phyloP scores from a whole-genome alignment of 2,888 invertebrate species.

The Melieria crassipennis region DNA sequence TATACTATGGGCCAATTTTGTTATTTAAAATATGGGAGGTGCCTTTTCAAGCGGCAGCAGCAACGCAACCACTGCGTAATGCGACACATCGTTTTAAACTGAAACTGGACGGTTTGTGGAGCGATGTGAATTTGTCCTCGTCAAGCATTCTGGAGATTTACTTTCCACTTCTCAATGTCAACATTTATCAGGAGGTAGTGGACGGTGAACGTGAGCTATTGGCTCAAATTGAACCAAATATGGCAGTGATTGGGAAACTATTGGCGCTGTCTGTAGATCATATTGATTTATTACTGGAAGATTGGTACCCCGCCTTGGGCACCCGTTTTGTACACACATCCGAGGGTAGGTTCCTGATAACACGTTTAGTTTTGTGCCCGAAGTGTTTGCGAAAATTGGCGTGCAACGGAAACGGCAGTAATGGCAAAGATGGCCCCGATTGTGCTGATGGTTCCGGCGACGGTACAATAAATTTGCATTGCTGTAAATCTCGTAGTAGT shows the following conservation, averaged over 20 bases:
- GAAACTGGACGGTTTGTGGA: constrained; percentile 88
- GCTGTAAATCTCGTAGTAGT: constrained; percentile 14
- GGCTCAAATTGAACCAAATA: constrained; percentile 74
- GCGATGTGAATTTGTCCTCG: constrained; percentile 79
- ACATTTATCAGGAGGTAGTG: constrained; percentile 70
- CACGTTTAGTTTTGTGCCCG: constrained; percentile 92
- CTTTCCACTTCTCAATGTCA: constrained; percentile 72
- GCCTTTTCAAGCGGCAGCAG: constrained; percentile 67
- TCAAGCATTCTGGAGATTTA: constrained; percentile 88
- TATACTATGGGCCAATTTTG: constrained; percentile 84
- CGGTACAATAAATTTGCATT: constrained; percentile 24
- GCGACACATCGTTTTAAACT: constrained; percentile 72
- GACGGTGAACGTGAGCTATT: constrained; percentile 61
- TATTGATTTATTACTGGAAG: constrained; percentile 94
- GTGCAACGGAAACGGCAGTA: constrained; percentile 46
- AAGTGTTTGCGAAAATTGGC: constrained; percentile 75
- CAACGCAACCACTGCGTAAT: constrained; percentile 68
- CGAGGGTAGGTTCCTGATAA: constrained; percentile 93
- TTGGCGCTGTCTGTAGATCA: constrained; percentile 92
- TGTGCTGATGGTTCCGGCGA: constrained; percentile 57
- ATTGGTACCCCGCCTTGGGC: constrained; percentile 97
- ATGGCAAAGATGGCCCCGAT: constrained; percentile 54
- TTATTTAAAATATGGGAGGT: constrained; percentile 87
- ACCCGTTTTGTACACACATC: constrained; percentile 98
- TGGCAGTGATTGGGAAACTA: constrained; percentile 82